A percentile compares a stretch with the other conserved stretches of the same genome.
Evolutionary conservation across 2,888 invertebrate genomes (phyloP).

Genomic region (Ennomos quercinarius): DNA sequence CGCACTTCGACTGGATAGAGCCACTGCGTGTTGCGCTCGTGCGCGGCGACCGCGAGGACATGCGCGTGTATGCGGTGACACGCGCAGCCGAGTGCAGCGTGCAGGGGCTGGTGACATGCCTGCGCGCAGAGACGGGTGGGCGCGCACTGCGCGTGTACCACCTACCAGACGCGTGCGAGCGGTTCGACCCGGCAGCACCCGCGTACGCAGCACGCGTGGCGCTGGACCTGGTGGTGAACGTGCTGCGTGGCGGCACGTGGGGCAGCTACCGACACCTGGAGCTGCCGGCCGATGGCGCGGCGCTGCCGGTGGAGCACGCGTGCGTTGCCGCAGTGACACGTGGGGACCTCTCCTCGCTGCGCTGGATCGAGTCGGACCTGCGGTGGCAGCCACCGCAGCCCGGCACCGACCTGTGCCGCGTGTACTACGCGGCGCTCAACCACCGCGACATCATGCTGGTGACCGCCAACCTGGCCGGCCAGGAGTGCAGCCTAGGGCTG

Average conservation of each 20-base stretch:
- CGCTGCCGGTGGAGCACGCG: conserved; percentile 92
- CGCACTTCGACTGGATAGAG: conserved; percentile 92
- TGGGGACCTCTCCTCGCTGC: conserved; percentile 96
- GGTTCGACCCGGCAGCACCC: conserved; percentile 84
- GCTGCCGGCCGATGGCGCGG: conserved; percentile 70
- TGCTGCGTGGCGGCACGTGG: conserved; percentile 92
- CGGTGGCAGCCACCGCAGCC: conserved; percentile 69
- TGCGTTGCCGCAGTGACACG: conserved; percentile 97
- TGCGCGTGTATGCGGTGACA: conserved; percentile 89
- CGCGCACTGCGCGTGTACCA: conserved; percentile 89
- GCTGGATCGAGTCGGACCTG: conserved; percentile 95
- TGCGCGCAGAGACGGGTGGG: conserved; percentile 95
- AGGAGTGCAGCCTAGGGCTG: conserved; percentile 97
- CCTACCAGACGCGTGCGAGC: conserved; percentile 87
- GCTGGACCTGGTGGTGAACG: conserved; percentile 94
- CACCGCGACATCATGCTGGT: conserved; percentile 99
- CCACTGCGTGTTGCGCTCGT: conserved; percentile 90
- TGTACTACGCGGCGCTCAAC: conserved; percentile 97
- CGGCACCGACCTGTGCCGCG: conserved; percentile 90
- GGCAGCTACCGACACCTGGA: conserved; percentile 94
- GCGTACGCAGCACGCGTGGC: conserved; percentile 87
- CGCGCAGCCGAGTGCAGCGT: conserved; percentile 90
- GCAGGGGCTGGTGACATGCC: conserved; percentile 95
- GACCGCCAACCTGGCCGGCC: conserved; percentile 93
- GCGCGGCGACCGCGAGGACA: conserved; percentile 85